Percentiles rank a stretch among this genome's conserved stretches.
phyloP scores from a whole-genome alignment of 1,140 invertebrate species.

The Homarus americanus region DNA sequence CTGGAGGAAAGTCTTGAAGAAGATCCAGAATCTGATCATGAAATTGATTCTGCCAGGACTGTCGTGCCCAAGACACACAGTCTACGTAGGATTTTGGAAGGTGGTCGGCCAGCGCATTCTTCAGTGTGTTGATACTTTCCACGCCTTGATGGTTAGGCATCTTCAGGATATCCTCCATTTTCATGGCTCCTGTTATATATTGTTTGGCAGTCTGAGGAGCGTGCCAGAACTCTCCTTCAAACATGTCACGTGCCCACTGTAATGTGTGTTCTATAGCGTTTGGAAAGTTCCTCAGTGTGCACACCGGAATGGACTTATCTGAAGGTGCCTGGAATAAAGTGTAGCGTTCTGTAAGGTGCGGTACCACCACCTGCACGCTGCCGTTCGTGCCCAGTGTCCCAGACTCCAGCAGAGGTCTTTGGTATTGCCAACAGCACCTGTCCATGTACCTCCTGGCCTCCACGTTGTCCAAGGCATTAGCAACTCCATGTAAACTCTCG shows the following conservation, averaged over 20 bases:
- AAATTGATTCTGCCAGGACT: constrained; percentile 95
- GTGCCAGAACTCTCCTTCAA: constrained; percentile 96
- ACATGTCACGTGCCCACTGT: constrained; percentile 98
- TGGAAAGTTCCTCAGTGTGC: constrained; percentile 99
- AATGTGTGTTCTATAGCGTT: constrained; percentile 99
- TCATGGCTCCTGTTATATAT: constrained; percentile 84
- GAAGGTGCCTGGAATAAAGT: constrained; percentile 98
- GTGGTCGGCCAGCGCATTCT: constrained; percentile 92
- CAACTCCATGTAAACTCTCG: constrained; percentile 92
- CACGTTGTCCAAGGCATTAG: constrained; percentile 98
- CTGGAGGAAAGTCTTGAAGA: constrained; percentile 96
- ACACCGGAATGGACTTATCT: constrained; percentile 98
- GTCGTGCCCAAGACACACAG: constrained; percentile 94
- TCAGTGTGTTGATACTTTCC: constrained; percentile 92
- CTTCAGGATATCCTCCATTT: constrained; percentile 90
- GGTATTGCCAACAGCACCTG: constrained; percentile 94
- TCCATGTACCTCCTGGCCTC: constrained; percentile 86
- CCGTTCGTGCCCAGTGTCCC: constrained; percentile 98
- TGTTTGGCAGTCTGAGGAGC: constrained; percentile 93
- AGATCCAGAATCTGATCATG: constrained; percentile 96
- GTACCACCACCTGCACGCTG: constrained; percentile 97
- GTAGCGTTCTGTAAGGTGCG: constrained; percentile 94
- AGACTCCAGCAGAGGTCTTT: constrained; percentile 96
- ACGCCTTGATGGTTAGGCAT: constrained; percentile 91
- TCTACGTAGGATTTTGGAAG: constrained; percentile 90